Evolutionary conservation across 2,888 invertebrate species (phyloP).

Genomic region (Nycteola revayana): DNA sequence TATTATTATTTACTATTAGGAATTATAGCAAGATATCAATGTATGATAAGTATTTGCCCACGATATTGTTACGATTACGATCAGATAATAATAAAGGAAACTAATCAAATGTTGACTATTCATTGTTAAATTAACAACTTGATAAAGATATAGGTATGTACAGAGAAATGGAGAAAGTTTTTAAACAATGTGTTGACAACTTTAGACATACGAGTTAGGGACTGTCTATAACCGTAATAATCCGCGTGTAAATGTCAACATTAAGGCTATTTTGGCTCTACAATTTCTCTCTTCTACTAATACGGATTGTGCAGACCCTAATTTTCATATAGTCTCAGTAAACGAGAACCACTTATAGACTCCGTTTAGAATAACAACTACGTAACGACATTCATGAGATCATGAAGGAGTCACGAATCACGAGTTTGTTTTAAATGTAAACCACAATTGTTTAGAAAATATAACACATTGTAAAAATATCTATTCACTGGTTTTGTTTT

Average conservation of each 20-base stretch:
- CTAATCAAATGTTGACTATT: too few relatives aligned
- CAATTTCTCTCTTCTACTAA: slow-evolving; percentile 13
- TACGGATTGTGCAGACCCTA: slow-evolving; percentile 11
- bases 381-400: slow-evolving; percentile 28
- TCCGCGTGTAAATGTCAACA: slow-evolving; percentile 18
- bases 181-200: too few relatives aligned
- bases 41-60: too few relatives aligned
- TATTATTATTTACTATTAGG: neutral
- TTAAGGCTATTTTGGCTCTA: slow-evolving; percentile 8
- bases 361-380: slow-evolving; percentile 15
- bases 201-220: slow-evolving; percentile 22
- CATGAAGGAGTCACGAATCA: slow-evolving; percentile 27
- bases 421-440: slow-evolving; percentile 25
- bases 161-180: slow-evolving; percentile 32
- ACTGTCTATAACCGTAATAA: slow-evolving; percentile 16
- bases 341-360: slow-evolving; percentile 4
- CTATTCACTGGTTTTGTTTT: slow-evolving; percentile 27
- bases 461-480: slow-evolving; percentile 7
- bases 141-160: neutral
- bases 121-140: too few relatives aligned
- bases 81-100: too few relatives aligned
- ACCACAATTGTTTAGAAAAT: slow-evolving; percentile 23
- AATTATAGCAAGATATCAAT: too few relatives aligned
- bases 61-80: too few relatives aligned
- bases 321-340: slow-evolving; percentile 1